Percentiles rank a stretch among this genome's conserved stretches.
These are phyloP conservation scores for Hylyphantes graminicola DNA, from an alignment of 1,140 invertebrate genomes.

Conservation along the genomic window DNA sequence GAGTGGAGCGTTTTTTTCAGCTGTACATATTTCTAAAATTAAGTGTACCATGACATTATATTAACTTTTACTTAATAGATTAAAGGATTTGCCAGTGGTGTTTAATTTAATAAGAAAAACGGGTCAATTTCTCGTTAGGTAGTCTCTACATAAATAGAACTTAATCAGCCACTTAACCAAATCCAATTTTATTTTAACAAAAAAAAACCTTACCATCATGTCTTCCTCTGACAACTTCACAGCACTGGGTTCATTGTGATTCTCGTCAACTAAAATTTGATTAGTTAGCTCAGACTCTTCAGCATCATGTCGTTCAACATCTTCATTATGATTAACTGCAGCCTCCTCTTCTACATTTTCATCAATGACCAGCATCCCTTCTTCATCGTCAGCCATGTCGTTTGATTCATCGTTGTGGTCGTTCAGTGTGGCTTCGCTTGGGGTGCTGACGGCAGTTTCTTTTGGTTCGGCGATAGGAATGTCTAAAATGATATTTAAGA, in stretches of 20 bases:
- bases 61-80: too few species aligned
- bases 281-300: conserved; percentile 26
- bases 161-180: neutral
- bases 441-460: too few species aligned
- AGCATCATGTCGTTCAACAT: conserved; percentile 8
- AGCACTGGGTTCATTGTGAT: conserved; percentile 11
- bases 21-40: too few species aligned
- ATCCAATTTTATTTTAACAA: neutral
- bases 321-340: neutral
- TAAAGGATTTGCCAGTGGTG: too few species aligned
- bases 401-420: neutral
- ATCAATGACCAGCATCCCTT: conserved; percentile 22
- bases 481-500: too few species aligned
- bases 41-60: too few species aligned
- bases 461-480: too few species aligned
- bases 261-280: conserved; percentile 37
- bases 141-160: too few species aligned
- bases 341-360: conserved; percentile 10
- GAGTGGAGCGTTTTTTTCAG: too few species aligned
- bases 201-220: conserved; percentile 6
- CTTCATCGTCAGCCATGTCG: neutral
- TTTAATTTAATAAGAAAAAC: too few species aligned
- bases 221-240: conserved; percentile 6
- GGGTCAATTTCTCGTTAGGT: too few species aligned
- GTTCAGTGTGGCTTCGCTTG: neutral